A percentile compares a stretch with the other conserved stretches of the same genome.
Conservation (phyloP, 2,797 vertebrate genomes). For the Acrocephalus scirpaceus region DNA sequence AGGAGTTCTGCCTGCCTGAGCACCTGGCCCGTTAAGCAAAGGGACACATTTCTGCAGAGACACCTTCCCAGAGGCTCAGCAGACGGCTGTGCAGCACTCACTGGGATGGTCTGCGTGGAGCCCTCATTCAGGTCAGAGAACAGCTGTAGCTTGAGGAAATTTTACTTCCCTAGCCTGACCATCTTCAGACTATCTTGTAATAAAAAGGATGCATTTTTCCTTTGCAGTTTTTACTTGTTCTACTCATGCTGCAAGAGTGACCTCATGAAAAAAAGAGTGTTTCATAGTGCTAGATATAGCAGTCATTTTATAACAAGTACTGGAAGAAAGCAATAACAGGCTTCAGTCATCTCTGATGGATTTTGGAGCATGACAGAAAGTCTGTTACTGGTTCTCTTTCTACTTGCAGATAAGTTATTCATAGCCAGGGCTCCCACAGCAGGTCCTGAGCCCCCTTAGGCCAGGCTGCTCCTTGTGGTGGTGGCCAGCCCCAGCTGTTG, state of each 20-base stretch:
- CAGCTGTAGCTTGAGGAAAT: neutral
- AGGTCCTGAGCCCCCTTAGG: neutral
- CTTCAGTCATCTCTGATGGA: neutral
- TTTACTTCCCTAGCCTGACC: neutral
- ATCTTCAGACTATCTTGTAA: neutral
- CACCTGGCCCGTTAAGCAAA: neutral
- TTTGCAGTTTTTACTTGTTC: neutral
- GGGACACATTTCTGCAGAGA: neutral
- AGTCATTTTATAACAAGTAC: neutral
- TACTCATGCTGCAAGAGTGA: neutral
- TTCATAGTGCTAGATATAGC: neutral
- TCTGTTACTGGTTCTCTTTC: neutral
- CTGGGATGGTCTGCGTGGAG: fast-evolving
- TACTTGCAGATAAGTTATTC: neutral
- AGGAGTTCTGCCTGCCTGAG: neutral
- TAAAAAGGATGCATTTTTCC: neutral
- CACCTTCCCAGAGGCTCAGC: neutral
- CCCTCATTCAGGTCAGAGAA: neutral
- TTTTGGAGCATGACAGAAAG: neutral
- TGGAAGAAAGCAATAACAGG: neutral
- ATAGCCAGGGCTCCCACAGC: fast-evolving
- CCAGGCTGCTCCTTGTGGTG: neutral
- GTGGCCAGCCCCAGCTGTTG: neutral
- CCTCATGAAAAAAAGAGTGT: neutral
- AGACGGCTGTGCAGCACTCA: fast-evolving